Base-by-base conservation (phyloP, 2,888 invertebrate genomes). In the Metalampra italica region DNA sequence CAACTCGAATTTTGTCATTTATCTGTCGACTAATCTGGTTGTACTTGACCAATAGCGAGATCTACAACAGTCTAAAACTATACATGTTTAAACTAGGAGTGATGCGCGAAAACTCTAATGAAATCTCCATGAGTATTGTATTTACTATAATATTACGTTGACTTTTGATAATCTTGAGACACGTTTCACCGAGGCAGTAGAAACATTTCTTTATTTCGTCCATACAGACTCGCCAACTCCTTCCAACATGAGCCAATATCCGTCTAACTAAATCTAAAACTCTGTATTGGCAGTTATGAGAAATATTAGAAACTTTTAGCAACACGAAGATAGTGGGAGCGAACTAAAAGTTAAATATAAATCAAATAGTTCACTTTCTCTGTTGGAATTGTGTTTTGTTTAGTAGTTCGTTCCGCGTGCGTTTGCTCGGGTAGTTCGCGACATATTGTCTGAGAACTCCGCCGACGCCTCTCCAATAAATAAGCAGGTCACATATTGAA, bases 401-500 rank as follows among this genome's bases (percentile, higher is more conserved):
- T 82, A 78, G 78, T 77, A 70, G 64, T 71, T 68, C 65, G 68
- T 66, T 70, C 68, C 59, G 65, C 64, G 75, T 76, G 78, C 76
- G 78, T 78, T 79, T 70, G 75, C 67, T 76, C 68, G 79, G 77
- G 75, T 75, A 72, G 74, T 68, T 75, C 75, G 82, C 88, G 85
- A 87, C 87, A 87, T 87, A 84, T 88, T 88, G 89, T 86, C 86
- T 87, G 78, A 73, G 81, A 88, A 85, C 86, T 85, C 83, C 71
- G 73, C 75, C 85, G 80, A 79, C 84, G 86, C 79, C 71, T 85
- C 80, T 81, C 81, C 84, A 83, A 88, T 89, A 89, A 88, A 88
- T 87, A 88, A 88, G 78, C 89, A 86, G 88, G 88, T 88, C 89
- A 89, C 89, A 89, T 88, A 89, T 88, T 88, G 88, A 84, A 86